phyloP scores from a whole-genome alignment of 23 tunicate species.

The Styela clava region DNA sequence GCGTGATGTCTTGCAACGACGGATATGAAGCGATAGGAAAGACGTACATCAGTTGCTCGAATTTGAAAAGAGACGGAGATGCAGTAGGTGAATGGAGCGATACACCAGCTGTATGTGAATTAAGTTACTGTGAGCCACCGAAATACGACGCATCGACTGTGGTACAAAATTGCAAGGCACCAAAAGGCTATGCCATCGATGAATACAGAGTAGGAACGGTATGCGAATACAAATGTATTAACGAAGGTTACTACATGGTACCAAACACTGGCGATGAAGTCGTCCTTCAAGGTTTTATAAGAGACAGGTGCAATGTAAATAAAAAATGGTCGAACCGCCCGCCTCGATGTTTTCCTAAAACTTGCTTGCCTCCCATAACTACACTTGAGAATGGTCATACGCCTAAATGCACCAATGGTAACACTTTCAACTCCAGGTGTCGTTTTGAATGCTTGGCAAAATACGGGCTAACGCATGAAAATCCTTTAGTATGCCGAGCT shows the following conservation, averaged over 20 bases:
- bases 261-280: background rate
- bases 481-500: background rate
- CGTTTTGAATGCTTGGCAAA: constrained; percentile 8
- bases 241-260: constrained; percentile 23
- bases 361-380: constrained; percentile 13
- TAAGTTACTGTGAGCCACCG: constrained; percentile 1
- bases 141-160: constrained; percentile 20
- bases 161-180: constrained; percentile 11
- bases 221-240: constrained; percentile 20
- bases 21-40: constrained; percentile 22
- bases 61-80: constrained; percentile 18
- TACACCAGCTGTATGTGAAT: background rate
- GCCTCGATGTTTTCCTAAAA: constrained; percentile 16
- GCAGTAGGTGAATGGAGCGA: constrained; percentile 15
- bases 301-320: background rate
- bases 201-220: constrained; percentile 29
- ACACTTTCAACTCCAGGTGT: constrained; percentile 14
- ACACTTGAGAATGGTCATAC: background rate
- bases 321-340: constrained; percentile 12
- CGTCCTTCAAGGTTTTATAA: background rate
- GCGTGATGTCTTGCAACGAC: constrained; percentile 16
- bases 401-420: constrained; percentile 22
- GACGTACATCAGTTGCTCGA: background rate
- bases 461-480: constrained; percentile 2
- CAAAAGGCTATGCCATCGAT: background rate